Conservation (phyloP, 1,140 invertebrate genomes). For the Aphaenogaster rudis region DNA sequence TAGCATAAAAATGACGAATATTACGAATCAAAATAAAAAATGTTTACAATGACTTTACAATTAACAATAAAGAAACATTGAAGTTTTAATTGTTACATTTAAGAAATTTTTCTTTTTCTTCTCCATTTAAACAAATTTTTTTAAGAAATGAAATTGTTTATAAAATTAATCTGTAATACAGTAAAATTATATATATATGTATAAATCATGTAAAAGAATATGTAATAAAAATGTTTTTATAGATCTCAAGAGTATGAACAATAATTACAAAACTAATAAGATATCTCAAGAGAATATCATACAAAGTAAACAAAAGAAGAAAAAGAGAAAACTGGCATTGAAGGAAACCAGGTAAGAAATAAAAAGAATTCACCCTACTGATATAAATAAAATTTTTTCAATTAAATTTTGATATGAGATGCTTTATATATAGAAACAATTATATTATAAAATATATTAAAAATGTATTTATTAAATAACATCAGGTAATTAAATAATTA, state of each 20-base stretch:
- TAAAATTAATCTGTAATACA: too few relatives aligned
- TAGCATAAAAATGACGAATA: too few relatives aligned
- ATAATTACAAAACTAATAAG: not conserved
- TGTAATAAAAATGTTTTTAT: not conserved
- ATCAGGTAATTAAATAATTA: too few relatives aligned
- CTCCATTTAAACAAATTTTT: not conserved
- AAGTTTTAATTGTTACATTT: not conserved
- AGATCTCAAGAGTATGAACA: not conserved
- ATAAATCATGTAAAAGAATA: not conserved
- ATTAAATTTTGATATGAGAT: not conserved
- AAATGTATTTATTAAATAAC: not conserved
- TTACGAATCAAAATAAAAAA: too few relatives aligned
- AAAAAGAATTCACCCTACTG: not conserved
- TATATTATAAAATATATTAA: not conserved
- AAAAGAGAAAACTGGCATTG: not conserved
- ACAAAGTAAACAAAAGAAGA: slow-evolving; percentile 37
- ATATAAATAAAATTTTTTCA: not conserved
- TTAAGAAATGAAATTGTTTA: not conserved
- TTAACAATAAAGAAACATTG: too few relatives aligned
- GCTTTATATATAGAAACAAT: not conserved
- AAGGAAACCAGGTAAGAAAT: not conserved
- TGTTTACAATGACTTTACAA: too few relatives aligned
- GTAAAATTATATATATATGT: not conserved
- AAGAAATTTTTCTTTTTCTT: not conserved
- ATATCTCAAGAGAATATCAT: not conserved